Conservation (phyloP, 2,113 vertebrate species). For the Hystrix cristata region DNA sequence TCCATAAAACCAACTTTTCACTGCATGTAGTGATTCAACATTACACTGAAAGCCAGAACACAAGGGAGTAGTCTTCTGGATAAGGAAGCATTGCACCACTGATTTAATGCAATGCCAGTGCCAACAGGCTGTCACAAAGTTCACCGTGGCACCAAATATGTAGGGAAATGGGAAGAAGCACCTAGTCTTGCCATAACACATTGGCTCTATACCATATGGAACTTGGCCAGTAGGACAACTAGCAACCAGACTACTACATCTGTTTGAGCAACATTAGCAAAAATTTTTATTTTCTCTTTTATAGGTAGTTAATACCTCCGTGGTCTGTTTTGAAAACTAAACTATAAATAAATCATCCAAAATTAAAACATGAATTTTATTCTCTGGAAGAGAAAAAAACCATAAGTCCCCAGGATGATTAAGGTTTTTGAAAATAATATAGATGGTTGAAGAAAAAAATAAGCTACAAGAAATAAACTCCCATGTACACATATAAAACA, state of each 20-base stretch:
- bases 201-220: neutral
- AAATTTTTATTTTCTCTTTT: constrained; percentile 46
- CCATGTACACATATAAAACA: neutral
- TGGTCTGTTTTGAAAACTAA: constrained; percentile 35
- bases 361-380: constrained; percentile 61
- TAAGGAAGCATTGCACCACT: neutral
- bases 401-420: neutral
- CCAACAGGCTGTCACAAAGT: constrained; percentile 59
- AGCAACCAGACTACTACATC: constrained; percentile 31
- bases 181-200: neutral
- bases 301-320: neutral
- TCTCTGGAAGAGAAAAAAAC: neutral
- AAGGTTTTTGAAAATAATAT: constrained; percentile 59
- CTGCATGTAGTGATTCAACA: constrained; percentile 16
- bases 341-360: constrained; percentile 37
- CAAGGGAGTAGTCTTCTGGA: constrained; percentile 15
- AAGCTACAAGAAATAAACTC: constrained; percentile 51
- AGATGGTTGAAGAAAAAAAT: neutral
- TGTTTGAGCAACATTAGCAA: constrained; percentile 53
- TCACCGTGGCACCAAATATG: neutral
- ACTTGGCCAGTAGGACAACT: constrained; percentile 24
- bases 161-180: constrained; percentile 9
- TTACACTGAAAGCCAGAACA: neutral
- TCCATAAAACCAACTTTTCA: constrained; percentile 17
- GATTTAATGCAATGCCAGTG: neutral